These are phyloP conservation scores for Perognathus longimembris DNA, from an alignment of 2,113 vertebrate species.

Conservation along the genomic window DNA sequence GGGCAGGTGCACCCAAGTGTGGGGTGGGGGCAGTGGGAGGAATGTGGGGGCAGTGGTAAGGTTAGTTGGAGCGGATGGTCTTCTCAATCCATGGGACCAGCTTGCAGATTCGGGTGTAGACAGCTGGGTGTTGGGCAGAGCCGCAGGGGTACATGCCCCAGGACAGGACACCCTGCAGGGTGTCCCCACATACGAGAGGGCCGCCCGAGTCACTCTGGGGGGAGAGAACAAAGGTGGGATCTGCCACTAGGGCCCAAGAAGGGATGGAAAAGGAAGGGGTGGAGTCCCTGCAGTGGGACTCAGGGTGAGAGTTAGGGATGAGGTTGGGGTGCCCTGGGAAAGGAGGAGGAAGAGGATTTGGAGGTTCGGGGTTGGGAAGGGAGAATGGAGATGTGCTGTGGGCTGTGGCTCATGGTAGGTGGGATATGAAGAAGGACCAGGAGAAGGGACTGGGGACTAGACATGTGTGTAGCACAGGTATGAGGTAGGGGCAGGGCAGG, in stretches of 20 bases:
- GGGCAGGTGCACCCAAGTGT: background rate
- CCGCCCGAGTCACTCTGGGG: constrained; percentile 79
- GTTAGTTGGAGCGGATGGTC: constrained; percentile 64
- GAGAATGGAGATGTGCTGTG: fast-evolving
- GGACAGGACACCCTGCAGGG: constrained; percentile 76
- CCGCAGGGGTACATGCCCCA: constrained; percentile 78
- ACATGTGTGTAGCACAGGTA: too few species aligned
- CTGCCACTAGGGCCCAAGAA: too few species aligned
- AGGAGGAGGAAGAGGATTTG: too few species aligned
- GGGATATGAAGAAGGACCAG: too few species aligned
- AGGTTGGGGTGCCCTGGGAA: background rate
- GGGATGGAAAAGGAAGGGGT: too few species aligned
- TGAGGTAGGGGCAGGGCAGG: background rate
- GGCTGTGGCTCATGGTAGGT: background rate
- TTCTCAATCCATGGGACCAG: constrained; percentile 73
- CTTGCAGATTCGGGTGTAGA: constrained; percentile 78
- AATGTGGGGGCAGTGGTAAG: too few species aligned
- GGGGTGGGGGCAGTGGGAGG: background rate
- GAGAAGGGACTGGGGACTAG: fast-evolving
- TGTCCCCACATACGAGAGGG: constrained; percentile 75
- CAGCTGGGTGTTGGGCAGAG: constrained; percentile 60
- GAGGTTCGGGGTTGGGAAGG: background rate
- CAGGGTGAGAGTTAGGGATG: background rate
- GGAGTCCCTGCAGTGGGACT: too few species aligned
- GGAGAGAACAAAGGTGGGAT: background rate